These are phyloP conservation scores for Synodontis membranacea DNA, from an alignment of 2,113 vertebrate genomes.

Conservation along the genomic window DNA sequence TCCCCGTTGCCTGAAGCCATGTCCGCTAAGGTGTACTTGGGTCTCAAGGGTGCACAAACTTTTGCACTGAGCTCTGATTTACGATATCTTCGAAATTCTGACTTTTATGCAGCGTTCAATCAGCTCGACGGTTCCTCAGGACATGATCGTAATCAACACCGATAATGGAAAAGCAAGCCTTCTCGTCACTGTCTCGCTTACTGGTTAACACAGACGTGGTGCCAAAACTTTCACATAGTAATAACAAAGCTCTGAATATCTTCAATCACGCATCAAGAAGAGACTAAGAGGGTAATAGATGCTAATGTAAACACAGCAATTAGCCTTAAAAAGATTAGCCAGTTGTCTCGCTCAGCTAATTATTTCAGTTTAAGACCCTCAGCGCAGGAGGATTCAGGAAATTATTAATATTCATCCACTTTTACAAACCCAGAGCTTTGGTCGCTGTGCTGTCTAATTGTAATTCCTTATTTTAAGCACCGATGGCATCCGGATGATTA, in stretches of 20 bases:
- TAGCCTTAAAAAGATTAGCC: constrained; percentile 27
- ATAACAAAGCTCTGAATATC: neutral
- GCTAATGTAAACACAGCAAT: constrained; percentile 19
- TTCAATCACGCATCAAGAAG: neutral
- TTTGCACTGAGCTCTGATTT: neutral
- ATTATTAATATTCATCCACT: constrained; percentile 54
- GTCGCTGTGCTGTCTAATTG: constrained; percentile 46
- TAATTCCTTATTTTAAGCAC: constrained; percentile 54
- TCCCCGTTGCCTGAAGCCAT: too few relatives aligned
- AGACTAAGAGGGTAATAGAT: neutral
- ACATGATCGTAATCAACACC: too few relatives aligned
- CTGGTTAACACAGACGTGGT: too few relatives aligned
- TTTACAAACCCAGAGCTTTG: constrained; percentile 23
- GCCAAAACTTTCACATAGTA: neutral
- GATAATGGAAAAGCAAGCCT: neutral
- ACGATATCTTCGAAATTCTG: too few relatives aligned
- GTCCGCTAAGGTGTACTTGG: too few relatives aligned
- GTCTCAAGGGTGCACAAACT: neutral
- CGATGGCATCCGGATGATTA: constrained; percentile 59
- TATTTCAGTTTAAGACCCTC: constrained; percentile 43
- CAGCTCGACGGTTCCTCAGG: too few relatives aligned
- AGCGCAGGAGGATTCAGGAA: neutral
- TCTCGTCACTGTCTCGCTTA: neutral
- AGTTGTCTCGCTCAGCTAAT: constrained; percentile 45
- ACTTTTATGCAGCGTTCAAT: neutral